These are phyloP conservation scores for Ormia ochracea DNA, from an alignment of 2,888 invertebrate genomes.

Conservation along the genomic window DNA sequence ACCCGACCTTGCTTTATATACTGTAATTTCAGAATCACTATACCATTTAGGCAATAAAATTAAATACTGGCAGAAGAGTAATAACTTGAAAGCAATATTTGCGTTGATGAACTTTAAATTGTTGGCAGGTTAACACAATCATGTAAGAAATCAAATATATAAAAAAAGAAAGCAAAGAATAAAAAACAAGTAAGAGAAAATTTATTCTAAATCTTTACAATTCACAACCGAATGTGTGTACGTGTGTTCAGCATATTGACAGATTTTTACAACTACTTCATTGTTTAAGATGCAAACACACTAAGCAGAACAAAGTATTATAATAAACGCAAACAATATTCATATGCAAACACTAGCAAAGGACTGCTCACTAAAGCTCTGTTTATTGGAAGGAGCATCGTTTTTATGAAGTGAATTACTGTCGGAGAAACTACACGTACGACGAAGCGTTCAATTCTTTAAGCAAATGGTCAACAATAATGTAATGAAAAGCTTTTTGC, in stretches of 20 bases:
- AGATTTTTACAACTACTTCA: constrained; percentile 49
- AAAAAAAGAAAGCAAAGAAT: no score
- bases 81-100: no score
- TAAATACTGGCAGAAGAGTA: no score
- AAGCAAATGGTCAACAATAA: constrained; percentile 53
- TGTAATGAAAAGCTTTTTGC: constrained; percentile 51
- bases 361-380: neutral
- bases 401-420: constrained; percentile 41
- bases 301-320: constrained; percentile 30
- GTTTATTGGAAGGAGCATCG: neutral
- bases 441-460: constrained; percentile 35
- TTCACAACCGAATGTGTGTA: neutral
- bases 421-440: constrained; percentile 37
- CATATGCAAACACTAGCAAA: neutral
- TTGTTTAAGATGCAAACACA: constrained; percentile 51
- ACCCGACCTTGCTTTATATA: no score
- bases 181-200: no score
- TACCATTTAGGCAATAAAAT: no score
- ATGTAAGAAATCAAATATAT: no score
- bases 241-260: constrained; percentile 35
- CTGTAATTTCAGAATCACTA: no score
- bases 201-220: no score
- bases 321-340: constrained; percentile 42
- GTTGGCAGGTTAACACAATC: no score
- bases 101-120: no score